Evolutionary conservation across 2,888 invertebrate genomes (phyloP).

Genomic region (Teleogryllus oceanicus): DNA sequence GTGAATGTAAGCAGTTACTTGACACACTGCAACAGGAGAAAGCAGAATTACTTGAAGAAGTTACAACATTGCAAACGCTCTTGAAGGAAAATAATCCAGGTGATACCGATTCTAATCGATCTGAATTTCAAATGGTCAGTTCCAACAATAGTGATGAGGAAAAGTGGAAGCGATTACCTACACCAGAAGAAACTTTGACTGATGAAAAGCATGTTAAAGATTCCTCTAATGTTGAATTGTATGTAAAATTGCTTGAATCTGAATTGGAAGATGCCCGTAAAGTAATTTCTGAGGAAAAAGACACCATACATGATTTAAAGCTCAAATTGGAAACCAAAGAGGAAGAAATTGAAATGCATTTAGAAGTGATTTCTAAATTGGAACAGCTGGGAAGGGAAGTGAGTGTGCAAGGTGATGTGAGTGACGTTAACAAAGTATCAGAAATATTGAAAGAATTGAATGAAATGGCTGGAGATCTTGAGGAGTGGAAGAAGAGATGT

Average conservation of each 20-base stretch:
- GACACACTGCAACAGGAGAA: background rate
- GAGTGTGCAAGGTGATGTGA: conserved; percentile 24
- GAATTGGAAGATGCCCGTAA: conserved; percentile 63
- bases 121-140: background rate
- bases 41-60: background rate
- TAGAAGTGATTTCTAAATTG: conserved; percentile 30
- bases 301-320: conserved; percentile 55
- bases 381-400: conserved; percentile 27
- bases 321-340: conserved; percentile 52
- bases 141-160: background rate
- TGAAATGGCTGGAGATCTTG: conserved; percentile 32
- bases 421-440: conserved; percentile 26
- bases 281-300: conserved; percentile 64
- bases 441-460: conserved; percentile 31
- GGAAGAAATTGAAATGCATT: conserved; percentile 45
- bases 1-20: background rate
- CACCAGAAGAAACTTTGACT: background rate
- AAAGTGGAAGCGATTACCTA: conserved; percentile 19
- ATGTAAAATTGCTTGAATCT: conserved; percentile 46
- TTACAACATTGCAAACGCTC: background rate
- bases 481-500: conserved; percentile 34
- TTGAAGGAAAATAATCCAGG: conserved; percentile 4
- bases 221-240: conserved; percentile 23
- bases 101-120: background rate
- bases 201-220: conserved; percentile 24